A percentile compares a stretch with the other conserved stretches of the same genome.
These are phyloP conservation scores for Acrobasis suavella DNA, from an alignment of 2,888 invertebrate species.

Conservation along the genomic window DNA sequence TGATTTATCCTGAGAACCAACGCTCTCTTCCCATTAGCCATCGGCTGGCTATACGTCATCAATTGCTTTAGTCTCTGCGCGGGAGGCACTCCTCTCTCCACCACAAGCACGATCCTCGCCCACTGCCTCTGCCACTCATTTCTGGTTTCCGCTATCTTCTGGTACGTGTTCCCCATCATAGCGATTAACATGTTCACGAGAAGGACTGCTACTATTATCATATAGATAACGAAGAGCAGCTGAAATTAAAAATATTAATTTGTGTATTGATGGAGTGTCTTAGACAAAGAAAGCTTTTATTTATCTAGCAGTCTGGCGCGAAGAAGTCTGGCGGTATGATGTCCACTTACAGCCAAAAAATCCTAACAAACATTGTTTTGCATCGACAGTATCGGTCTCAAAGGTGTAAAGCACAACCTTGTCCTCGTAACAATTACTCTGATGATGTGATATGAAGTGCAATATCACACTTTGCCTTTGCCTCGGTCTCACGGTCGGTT, in stretches of 20 bases:
- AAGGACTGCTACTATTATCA: constrained; percentile 97
- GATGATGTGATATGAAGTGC: constrained; percentile 8
- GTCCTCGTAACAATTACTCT: constrained; percentile 9
- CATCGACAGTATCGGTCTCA: no score
- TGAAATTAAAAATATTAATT: constrained; percentile 52
- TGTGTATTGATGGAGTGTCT: no score
- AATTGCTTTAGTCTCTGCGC: constrained; percentile 92
- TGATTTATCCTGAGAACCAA: constrained; percentile 94
- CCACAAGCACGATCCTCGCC: constrained; percentile 98
- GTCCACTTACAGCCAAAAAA: no score
- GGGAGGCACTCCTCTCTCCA: constrained; percentile 97
- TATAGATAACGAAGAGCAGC: constrained; percentile 97
- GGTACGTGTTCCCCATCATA: constrained; percentile 99
- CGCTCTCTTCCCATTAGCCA: constrained; percentile 93
- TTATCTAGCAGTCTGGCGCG: no score
- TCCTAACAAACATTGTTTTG: no score
- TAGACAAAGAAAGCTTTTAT: no score
- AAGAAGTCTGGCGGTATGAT: no score
- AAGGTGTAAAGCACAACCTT: neutral
- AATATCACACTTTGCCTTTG: neutral
- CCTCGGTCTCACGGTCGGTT: constrained; percentile 11
- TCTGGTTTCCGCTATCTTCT: constrained; percentile 97
- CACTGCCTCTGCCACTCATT: constrained; percentile 99
- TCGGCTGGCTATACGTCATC: constrained; percentile 96
- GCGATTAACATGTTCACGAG: constrained; percentile 99